A percentile compares a stretch with the other conserved stretches of the same genome.
Evolutionary conservation across 2,888 invertebrate species (phyloP).

Genomic region (Clusia tigrina): DNA sequence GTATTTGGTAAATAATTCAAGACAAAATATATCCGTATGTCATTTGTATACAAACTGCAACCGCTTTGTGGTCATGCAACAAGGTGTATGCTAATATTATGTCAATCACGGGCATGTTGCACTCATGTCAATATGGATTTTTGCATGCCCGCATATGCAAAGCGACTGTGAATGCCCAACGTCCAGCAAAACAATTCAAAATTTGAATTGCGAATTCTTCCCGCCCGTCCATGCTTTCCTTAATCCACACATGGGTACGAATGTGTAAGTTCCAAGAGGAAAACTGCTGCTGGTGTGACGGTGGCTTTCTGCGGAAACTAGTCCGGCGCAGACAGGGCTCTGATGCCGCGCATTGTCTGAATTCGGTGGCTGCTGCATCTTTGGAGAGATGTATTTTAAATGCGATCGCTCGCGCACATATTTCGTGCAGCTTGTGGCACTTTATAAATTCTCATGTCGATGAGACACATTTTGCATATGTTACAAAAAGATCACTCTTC

Average conservation of each 20-base stretch:
- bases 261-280: too few relatives aligned
- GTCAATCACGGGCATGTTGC: slow-evolving; percentile 51
- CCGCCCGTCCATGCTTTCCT: background rate
- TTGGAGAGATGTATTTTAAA: too few relatives aligned
- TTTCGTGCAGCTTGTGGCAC: slow-evolving; percentile 43
- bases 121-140: slow-evolving; percentile 34
- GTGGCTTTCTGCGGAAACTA: slow-evolving; percentile 16
- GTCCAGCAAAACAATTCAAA: slow-evolving; percentile 48
- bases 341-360: background rate
- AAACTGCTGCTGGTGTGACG: slow-evolving; percentile 18
- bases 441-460: slow-evolving; percentile 58
- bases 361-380: too few relatives aligned
- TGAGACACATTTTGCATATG: slow-evolving; percentile 53
- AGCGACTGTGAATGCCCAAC: slow-evolving; percentile 21
- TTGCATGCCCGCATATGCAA: slow-evolving; percentile 45
- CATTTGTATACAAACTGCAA: too few relatives aligned
- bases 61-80: slow-evolving; percentile 15
- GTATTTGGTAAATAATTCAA: slow-evolving; percentile 16
- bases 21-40: too few relatives aligned
- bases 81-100: slow-evolving; percentile 52
- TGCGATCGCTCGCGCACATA: slow-evolving; percentile 12
- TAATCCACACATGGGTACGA: slow-evolving; percentile 9
- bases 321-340: background rate
- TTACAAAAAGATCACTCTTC: slow-evolving; percentile 25
- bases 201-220: slow-evolving; percentile 60